phyloP scores from a whole-genome alignment of 2,797 vertebrate species.

The Orestias chungarensis region DNA sequence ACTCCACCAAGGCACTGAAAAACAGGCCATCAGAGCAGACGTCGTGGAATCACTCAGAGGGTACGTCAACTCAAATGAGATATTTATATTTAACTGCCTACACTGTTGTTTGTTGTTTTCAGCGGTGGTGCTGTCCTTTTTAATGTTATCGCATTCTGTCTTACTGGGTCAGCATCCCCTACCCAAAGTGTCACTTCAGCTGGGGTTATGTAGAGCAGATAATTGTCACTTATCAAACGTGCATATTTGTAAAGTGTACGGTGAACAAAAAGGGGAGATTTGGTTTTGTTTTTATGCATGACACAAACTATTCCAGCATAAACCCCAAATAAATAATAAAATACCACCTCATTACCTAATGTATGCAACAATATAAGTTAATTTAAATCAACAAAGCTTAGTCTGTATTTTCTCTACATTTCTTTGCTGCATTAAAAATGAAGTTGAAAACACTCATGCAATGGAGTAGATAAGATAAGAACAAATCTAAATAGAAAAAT shows the following conservation, averaged over 20 bases:
- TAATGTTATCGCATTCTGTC: constrained; percentile 44
- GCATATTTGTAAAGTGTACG: constrained; percentile 8
- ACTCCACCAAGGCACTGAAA: constrained; percentile 54
- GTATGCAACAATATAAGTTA: background rate
- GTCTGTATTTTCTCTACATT: background rate
- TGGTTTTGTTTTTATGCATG: background rate
- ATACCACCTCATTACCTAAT: background rate
- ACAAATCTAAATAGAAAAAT: too few relatives aligned
- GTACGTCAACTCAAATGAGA: constrained; percentile 50
- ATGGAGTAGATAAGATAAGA: background rate
- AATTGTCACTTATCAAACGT: constrained; percentile 2
- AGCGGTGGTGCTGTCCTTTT: constrained; percentile 31
- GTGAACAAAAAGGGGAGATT: background rate
- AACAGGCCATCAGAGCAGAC: constrained; percentile 43
- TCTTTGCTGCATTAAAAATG: background rate
- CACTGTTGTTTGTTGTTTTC: constrained; percentile 34
- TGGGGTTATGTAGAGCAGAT: background rate
- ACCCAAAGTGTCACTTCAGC: constrained; percentile 8
- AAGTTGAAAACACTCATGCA: background rate
- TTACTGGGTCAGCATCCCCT: constrained; percentile 37
- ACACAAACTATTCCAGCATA: background rate
- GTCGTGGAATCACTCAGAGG: constrained; percentile 36
- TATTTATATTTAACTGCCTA: constrained; percentile 50
- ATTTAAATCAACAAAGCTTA: background rate
- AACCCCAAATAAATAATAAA: background rate